These are phyloP conservation scores for Dendrocincla fuliginosa DNA, from an alignment of 2,797 vertebrate species.

Conservation along the genomic window DNA sequence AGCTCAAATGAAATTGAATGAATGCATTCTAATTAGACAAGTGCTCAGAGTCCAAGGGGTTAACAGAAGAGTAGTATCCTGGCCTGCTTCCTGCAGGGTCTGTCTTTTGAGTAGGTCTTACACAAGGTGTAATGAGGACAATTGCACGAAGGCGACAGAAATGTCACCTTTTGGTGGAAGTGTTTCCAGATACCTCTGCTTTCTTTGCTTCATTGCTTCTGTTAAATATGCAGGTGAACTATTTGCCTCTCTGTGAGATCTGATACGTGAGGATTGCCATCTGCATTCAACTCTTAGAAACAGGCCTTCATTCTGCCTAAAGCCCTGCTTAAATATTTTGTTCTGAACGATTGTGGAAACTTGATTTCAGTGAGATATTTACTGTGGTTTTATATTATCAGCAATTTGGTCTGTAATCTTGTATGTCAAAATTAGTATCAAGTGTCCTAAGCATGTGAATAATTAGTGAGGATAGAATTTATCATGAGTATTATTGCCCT, in stretches of 20 bases:
- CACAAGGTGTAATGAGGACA: background rate
- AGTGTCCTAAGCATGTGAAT: background rate
- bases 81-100: background rate
- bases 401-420: background rate
- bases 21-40: background rate
- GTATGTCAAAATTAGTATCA: background rate
- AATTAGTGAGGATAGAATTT: background rate
- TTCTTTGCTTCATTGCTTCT: background rate
- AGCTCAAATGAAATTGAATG: background rate
- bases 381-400: background rate
- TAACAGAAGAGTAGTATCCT: background rate
- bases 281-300: background rate
- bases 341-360: background rate
- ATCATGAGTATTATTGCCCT: background rate
- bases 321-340: background rate
- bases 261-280: background rate
- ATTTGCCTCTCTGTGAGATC: background rate
- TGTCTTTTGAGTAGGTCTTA: background rate
- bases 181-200: background rate
- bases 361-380: background rate
- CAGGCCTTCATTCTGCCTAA: background rate
- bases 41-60: background rate
- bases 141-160: background rate
- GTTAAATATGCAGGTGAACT: background rate
- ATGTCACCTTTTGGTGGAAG: background rate